Evolutionary conservation across 2,797 vertebrate genomes (phyloP).

Genomic region (Pangasius djambal): DNA sequence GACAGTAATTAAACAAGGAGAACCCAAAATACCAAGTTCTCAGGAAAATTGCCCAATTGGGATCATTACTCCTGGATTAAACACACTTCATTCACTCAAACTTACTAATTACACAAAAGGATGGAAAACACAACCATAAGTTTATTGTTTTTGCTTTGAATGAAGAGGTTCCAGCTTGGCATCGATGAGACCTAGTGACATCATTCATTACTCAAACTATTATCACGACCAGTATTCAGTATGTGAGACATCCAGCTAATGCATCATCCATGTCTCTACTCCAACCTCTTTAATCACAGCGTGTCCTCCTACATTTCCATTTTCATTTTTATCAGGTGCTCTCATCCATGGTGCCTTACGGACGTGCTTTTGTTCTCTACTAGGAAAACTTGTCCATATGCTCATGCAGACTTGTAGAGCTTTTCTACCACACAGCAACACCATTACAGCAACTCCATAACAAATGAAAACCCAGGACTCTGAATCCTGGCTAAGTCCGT

Average conservation of each 20-base stretch:
- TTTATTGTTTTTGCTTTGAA: not conserved
- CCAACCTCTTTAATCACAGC: not conserved
- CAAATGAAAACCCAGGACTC: not conserved
- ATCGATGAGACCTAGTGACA: not conserved
- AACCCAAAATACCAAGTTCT: not conserved
- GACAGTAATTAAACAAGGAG: not conserved
- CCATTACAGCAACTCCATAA: not conserved
- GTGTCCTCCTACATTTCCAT: not conserved
- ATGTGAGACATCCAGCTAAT: not conserved
- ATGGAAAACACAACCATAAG: not conserved
- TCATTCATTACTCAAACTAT: not conserved
- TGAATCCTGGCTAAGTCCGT: not conserved
- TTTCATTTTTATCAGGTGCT: not conserved
- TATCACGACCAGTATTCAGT: not conserved
- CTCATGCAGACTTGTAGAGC: not conserved
- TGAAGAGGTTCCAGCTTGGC: not conserved
- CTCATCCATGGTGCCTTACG: not conserved
- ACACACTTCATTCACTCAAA: not conserved
- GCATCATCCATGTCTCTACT: not conserved
- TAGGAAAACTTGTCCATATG: not conserved
- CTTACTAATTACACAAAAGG: not conserved
- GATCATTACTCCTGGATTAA: not conserved
- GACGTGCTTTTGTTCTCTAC: not conserved
- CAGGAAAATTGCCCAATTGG: not conserved
- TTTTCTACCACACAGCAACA: not conserved